Percentiles rank a stretch among this genome's conserved stretches.
Evolutionary conservation across 2,113 vertebrate genomes (phyloP).

Genomic region (Channa maculata): DNA sequence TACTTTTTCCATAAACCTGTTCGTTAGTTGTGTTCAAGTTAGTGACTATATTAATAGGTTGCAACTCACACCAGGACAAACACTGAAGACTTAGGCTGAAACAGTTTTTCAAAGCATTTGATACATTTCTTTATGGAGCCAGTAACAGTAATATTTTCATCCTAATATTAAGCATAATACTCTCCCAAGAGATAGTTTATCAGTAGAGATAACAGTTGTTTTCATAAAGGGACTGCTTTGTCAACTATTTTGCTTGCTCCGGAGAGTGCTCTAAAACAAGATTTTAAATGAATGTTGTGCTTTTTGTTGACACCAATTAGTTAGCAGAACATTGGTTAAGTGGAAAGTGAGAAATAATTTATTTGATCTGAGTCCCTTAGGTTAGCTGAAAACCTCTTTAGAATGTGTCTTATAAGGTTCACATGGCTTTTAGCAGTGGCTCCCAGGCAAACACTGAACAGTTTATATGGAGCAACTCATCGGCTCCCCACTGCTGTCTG

Average conservation of each 20-base stretch:
- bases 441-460: slow-evolving; percentile 26
- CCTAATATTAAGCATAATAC: slow-evolving; percentile 14
- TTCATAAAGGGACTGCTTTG: background rate
- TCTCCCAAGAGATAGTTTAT: slow-evolving; percentile 3
- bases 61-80: slow-evolving; percentile 10
- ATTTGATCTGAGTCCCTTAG: slow-evolving; percentile 34
- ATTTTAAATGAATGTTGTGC: slow-evolving; percentile 50
- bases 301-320: slow-evolving; percentile 56
- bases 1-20: slow-evolving; percentile 48
- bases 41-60: slow-evolving; percentile 37
- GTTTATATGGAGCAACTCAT: background rate
- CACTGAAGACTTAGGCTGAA: background rate
- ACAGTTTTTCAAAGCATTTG: background rate
- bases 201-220: background rate
- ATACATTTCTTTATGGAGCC: background rate
- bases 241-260: slow-evolving; percentile 14
- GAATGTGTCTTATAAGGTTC: slow-evolving; percentile 26
- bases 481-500: slow-evolving; percentile 7
- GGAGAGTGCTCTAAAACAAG: slow-evolving; percentile 24
- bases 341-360: slow-evolving; percentile 58
- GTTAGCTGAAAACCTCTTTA: slow-evolving; percentile 27
- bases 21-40: slow-evolving; percentile 45
- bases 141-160: slow-evolving; percentile 6
- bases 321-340: slow-evolving; percentile 35
- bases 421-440: background rate